Percentiles rank a stretch among this genome's conserved stretches.
phyloP scores from a whole-genome alignment of 2,888 invertebrate genomes.

The Alsophila aescularia region DNA sequence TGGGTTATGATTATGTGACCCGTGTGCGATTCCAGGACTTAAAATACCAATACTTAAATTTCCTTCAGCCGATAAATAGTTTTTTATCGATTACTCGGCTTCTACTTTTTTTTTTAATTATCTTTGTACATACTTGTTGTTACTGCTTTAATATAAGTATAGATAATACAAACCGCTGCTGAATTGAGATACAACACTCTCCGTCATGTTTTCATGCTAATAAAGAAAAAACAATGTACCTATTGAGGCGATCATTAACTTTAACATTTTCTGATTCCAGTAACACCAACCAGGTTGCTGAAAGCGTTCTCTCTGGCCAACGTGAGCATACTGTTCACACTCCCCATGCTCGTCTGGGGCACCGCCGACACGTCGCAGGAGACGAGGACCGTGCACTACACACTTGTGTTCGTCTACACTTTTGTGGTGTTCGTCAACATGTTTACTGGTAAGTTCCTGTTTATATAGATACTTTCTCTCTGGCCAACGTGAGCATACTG shows the following conservation, averaged over 20 bases:
- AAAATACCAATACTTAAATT: too few relatives aligned
- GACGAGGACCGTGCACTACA: conserved; percentile 73
- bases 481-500: conserved; percentile 85
- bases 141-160: too few relatives aligned
- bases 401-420: conserved; percentile 87
- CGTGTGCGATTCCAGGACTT: too few relatives aligned
- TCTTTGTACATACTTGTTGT: too few relatives aligned
- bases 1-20: too few relatives aligned
- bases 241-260: neutral
- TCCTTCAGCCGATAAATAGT: too few relatives aligned
- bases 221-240: too few relatives aligned
- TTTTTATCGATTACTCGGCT: too few relatives aligned
- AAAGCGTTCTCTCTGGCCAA: conserved; percentile 86
- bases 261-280: conserved; percentile 43
- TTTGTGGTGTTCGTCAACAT: conserved; percentile 86
- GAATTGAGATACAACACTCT: too few relatives aligned
- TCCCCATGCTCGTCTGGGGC: conserved; percentile 87
- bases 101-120: too few relatives aligned
- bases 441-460: conserved; percentile 82
- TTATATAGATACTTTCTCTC: conserved; percentile 66
- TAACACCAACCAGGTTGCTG: conserved; percentile 59
- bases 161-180: too few relatives aligned
- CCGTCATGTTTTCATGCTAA: too few relatives aligned
- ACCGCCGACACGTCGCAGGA: conserved; percentile 47
- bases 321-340: conserved; percentile 83